Percentiles rank a stretch among this genome's conserved stretches.
Conservation (phyloP, 2,113 vertebrate genomes). For the Paedocypris sp. region DNA sequence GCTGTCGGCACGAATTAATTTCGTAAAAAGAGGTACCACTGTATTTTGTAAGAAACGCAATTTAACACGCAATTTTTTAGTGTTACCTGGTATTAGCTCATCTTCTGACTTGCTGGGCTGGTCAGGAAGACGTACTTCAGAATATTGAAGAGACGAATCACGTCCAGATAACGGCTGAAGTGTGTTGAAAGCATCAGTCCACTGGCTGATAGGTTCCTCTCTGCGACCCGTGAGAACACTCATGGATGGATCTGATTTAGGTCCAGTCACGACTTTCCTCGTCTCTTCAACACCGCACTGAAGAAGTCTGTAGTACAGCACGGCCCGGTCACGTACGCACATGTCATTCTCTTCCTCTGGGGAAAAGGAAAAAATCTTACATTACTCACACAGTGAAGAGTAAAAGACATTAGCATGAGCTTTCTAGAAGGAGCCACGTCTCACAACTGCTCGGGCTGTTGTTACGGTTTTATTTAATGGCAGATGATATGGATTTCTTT, state of each 20-base stretch:
- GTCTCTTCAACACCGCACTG: conserved; percentile 69
- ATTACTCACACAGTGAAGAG: no score
- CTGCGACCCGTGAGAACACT: conserved; percentile 72
- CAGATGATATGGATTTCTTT: no score
- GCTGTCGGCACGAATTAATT: no score
- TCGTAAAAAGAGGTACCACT: no score
- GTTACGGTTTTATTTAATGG: no score
- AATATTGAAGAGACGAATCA: not conserved
- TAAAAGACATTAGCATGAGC: not conserved
- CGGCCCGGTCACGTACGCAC: conserved; percentile 78
- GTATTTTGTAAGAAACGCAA: not conserved
- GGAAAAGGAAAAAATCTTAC: conserved; percentile 18
- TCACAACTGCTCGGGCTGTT: no score
- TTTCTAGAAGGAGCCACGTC: not conserved
- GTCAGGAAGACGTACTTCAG: not conserved
- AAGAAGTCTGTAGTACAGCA: conserved; percentile 87
- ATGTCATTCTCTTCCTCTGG: conserved; percentile 87
- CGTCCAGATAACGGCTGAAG: conserved; percentile 60
- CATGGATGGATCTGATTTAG: conserved; percentile 78
- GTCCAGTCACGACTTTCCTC: conserved; percentile 67
- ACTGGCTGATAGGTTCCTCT: conserved; percentile 67
- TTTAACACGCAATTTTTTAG: no score
- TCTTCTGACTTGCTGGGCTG: conserved; percentile 14
- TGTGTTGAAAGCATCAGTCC: conserved; percentile 79
- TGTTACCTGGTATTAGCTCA: conserved; percentile 21